A percentile compares a stretch with the other conserved stretches of the same genome.
phyloP scores from a whole-genome alignment of 2,113 vertebrate species.

The Ammospiza nelsoni region DNA sequence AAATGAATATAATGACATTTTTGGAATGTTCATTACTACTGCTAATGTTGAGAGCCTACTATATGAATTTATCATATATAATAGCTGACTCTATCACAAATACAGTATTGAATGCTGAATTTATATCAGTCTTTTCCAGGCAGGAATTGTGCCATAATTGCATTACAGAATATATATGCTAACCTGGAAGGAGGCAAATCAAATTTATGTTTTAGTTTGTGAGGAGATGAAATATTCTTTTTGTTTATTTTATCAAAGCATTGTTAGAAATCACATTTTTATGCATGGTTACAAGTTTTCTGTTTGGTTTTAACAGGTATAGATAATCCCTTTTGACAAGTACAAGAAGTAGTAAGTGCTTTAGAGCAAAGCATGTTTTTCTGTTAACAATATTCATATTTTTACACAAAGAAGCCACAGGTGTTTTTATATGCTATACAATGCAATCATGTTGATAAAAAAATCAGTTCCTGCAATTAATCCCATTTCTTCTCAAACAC shows the following conservation, averaged over 20 bases:
- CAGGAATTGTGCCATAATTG: neutral
- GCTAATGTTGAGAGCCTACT: neutral
- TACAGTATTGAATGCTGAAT: neutral
- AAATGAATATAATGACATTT: slow-evolving; percentile 6
- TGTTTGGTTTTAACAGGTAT: neutral
- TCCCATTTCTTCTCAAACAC: rapidly evolving
- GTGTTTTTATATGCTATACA: neutral
- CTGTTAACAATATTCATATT: neutral
- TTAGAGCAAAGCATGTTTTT: neutral
- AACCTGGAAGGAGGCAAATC: neutral
- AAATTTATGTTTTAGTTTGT: neutral
- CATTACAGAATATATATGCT: neutral
- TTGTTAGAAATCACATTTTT: neutral
- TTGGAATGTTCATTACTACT: neutral
- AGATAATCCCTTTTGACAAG: neutral
- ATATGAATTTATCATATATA: neutral
- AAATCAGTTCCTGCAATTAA: neutral
- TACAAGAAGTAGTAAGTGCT: neutral
- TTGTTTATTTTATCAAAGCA: neutral
- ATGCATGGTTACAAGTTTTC: neutral
- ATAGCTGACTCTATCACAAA: slow-evolving; percentile 1
- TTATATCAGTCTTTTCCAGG: neutral
- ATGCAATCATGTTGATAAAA: neutral
- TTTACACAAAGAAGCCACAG: neutral
- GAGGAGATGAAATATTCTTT: neutral